Evolutionary conservation across 2,797 vertebrate genomes (phyloP).

Genomic region (Hyperoplus immaculatus): DNA sequence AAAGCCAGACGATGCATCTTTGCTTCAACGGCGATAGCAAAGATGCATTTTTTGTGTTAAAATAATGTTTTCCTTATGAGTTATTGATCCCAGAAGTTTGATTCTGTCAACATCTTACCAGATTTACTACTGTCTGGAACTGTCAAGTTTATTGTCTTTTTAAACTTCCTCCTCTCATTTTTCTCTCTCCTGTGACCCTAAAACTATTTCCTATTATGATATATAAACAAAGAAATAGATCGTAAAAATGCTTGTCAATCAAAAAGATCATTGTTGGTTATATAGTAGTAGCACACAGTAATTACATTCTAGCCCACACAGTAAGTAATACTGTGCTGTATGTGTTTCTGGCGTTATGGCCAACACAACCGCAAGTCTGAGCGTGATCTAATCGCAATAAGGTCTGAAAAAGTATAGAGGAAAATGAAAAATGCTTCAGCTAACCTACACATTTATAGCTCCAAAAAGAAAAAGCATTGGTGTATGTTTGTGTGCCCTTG

Average conservation of each 20-base stretch:
- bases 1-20: too few relatives aligned
- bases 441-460: constrained; percentile 36
- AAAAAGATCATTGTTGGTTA: constrained; percentile 36
- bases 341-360: constrained; percentile 54
- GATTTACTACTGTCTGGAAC: too few relatives aligned
- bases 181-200: too few relatives aligned
- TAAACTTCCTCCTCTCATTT: too few relatives aligned
- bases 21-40: too few relatives aligned
- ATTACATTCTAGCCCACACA: constrained; percentile 38
- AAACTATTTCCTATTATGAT: background rate
- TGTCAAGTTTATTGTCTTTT: too few relatives aligned
- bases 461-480: constrained; percentile 42
- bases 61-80: too few relatives aligned
- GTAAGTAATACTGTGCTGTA: constrained; percentile 22
- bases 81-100: too few relatives aligned
- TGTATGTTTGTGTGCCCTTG: constrained; percentile 46
- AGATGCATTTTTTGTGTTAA: too few relatives aligned
- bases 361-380: constrained; percentile 44
- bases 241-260: constrained; percentile 53
- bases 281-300: constrained; percentile 24
- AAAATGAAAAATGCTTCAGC: constrained; percentile 32
- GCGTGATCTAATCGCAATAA: constrained; percentile 62
- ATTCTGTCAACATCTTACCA: too few relatives aligned
- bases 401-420: constrained; percentile 52
- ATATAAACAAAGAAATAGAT: constrained; percentile 31